Evolutionary conservation across 2,888 invertebrate species (phyloP).

Genomic region (Drosophila incognita): DNA sequence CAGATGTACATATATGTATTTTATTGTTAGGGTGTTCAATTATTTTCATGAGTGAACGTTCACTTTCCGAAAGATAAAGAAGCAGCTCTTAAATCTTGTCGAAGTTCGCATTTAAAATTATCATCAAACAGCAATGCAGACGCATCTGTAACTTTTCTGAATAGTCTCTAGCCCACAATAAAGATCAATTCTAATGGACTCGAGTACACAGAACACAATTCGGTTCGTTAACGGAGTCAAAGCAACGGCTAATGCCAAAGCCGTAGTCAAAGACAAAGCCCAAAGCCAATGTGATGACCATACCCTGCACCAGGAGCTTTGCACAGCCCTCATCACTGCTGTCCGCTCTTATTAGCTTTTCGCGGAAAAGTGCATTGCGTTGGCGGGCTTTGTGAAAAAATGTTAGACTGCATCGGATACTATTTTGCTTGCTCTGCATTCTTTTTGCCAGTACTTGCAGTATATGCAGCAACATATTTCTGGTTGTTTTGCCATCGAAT

Average conservation of each 20-base stretch:
- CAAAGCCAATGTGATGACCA: conserved; percentile 18
- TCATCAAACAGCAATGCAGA: not conserved
- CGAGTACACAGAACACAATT: conserved; percentile 11
- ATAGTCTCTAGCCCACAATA: not conserved
- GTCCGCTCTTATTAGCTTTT: conserved; percentile 49
- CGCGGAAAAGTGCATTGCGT: conserved; percentile 62
- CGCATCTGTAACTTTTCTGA: not conserved
- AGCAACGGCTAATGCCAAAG: conserved; percentile 21
- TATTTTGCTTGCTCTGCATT: conserved; percentile 17
- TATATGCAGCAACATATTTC: conserved; percentile 36
- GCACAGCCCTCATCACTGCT: conserved; percentile 5
- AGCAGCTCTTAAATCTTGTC: not conserved
- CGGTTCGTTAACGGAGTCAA: conserved; percentile 38
- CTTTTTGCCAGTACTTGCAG: conserved; percentile 51
- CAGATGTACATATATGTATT: not conserved
- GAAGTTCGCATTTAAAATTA: not conserved
- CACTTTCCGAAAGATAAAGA: not conserved
- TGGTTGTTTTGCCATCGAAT: not conserved
- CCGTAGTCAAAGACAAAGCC: conserved; percentile 8
- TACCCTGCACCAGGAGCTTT: not conserved
- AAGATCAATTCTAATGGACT: conserved; percentile 4
- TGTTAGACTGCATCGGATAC: conserved; percentile 37
- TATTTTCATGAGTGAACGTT: not conserved
- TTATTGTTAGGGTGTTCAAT: not conserved
- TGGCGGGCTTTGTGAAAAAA: conserved; percentile 61